Evolutionary conservation across 2,888 invertebrate genomes (phyloP).

Genomic region (Crepidodera aurea): DNA sequence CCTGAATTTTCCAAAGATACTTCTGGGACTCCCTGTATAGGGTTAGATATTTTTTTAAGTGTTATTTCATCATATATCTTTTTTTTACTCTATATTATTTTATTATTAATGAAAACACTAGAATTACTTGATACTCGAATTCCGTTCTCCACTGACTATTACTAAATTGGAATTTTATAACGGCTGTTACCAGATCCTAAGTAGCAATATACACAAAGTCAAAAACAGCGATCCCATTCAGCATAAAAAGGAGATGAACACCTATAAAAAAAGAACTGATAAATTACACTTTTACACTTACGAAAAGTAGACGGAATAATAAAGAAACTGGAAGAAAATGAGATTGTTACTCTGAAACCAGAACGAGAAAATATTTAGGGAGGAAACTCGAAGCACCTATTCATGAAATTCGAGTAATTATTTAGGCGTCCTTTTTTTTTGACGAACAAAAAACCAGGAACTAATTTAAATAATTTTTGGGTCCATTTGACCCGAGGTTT

Average conservation of each 20-base stretch:
- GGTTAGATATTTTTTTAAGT: too few relatives aligned
- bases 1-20: too few relatives aligned
- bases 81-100: too few relatives aligned
- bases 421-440: constrained; percentile 12
- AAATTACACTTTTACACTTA: constrained; percentile 34
- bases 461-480: background rate
- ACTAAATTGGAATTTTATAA: constrained; percentile 19
- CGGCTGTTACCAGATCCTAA: background rate
- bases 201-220: constrained; percentile 21
- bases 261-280: constrained; percentile 28
- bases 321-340: constrained; percentile 30
- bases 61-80: too few relatives aligned
- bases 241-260: constrained; percentile 24
- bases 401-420: constrained; percentile 26
- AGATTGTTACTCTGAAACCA: constrained; percentile 20
- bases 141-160: too few relatives aligned
- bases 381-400: constrained; percentile 21
- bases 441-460: background rate
- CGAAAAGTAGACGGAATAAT: constrained; percentile 31
- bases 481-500: too few relatives aligned
- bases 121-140: too few relatives aligned
- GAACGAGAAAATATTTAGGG: constrained; percentile 19
- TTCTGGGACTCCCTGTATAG: too few relatives aligned
- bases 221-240: constrained; percentile 28
- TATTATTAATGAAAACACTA: too few relatives aligned